These are phyloP conservation scores for Jacana jacana DNA, from an alignment of 2,113 vertebrate species.

Conservation along the genomic window DNA sequence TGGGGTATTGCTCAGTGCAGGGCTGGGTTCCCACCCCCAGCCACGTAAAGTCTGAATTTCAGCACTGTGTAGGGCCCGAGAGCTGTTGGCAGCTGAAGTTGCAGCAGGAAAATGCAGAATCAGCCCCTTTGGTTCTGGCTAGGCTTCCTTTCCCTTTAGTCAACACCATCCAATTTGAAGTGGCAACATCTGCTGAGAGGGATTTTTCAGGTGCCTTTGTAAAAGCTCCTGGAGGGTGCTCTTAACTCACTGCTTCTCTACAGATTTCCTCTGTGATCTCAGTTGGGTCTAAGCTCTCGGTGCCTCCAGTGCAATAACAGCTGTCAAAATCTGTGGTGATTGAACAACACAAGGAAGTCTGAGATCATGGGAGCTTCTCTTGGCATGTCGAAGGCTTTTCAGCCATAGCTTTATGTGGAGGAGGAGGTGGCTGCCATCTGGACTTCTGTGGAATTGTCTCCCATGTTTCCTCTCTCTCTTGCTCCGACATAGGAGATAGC, in stretches of 20 bases:
- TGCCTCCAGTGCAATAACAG: not conserved
- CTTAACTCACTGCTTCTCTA: not conserved
- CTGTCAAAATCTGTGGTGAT: not conserved
- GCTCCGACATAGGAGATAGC: not conserved
- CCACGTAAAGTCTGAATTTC: not conserved
- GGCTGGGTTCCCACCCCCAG: not conserved
- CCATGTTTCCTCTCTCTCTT: not conserved
- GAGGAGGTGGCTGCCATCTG: not conserved
- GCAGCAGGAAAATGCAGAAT: not conserved
- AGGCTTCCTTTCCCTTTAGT: not conserved
- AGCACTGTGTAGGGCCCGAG: fast-evolving
- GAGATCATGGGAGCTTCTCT: not conserved
- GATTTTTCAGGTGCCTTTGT: not conserved
- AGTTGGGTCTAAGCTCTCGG: fast-evolving
- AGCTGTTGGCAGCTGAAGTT: not conserved
- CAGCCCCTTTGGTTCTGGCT: not conserved
- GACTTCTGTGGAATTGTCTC: not conserved
- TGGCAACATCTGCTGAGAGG: not conserved
- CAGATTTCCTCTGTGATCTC: not conserved
- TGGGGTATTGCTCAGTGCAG: not conserved
- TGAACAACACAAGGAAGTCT: not conserved
- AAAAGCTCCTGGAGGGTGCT: not conserved
- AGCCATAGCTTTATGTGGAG: not conserved
- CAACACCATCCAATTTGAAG: not conserved
- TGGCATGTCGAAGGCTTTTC: not conserved